Evolutionary conservation across 2,888 invertebrate genomes (phyloP).

Genomic region (Craniophora ligustri): DNA sequence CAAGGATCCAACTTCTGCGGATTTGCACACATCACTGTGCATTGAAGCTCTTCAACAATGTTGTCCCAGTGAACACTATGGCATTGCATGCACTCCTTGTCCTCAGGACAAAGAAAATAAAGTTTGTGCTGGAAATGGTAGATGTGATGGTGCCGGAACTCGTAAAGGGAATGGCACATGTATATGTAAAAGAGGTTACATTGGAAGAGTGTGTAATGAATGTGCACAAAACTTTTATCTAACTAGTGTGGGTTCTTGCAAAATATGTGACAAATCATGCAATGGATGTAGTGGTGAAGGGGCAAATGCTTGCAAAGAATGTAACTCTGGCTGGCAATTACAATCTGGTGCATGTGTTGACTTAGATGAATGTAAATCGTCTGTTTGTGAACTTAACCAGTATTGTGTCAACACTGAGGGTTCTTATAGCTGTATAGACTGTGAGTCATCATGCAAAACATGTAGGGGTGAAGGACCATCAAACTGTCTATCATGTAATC

Average conservation of each 20-base stretch:
- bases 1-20: constrained; percentile 80
- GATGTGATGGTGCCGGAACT: constrained; percentile 95
- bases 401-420: constrained; percentile 97
- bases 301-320: constrained; percentile 86
- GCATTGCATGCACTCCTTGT: constrained; percentile 93
- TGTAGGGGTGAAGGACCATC: constrained; percentile 95
- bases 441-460: constrained; percentile 94
- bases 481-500: constrained; percentile 94
- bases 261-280: constrained; percentile 94
- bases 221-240: constrained; percentile 92
- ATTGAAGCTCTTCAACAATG: constrained; percentile 93
- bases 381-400: constrained; percentile 89
- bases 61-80: constrained; percentile 95
- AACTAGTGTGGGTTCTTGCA: constrained; percentile 90
- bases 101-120: constrained; percentile 83
- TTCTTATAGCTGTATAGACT: constrained; percentile 92
- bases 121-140: constrained; percentile 94
- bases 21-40: constrained; percentile 91
- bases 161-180: constrained; percentile 97
- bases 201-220: constrained; percentile 92
- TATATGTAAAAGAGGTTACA: constrained; percentile 94
- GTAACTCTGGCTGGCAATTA: constrained; percentile 92
- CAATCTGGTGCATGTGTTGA: constrained; percentile 93
- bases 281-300: constrained; percentile 93
- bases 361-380: constrained; percentile 93